Evolutionary conservation across 2,113 vertebrate species (phyloP).

Genomic region (Diadophis punctatus): DNA sequence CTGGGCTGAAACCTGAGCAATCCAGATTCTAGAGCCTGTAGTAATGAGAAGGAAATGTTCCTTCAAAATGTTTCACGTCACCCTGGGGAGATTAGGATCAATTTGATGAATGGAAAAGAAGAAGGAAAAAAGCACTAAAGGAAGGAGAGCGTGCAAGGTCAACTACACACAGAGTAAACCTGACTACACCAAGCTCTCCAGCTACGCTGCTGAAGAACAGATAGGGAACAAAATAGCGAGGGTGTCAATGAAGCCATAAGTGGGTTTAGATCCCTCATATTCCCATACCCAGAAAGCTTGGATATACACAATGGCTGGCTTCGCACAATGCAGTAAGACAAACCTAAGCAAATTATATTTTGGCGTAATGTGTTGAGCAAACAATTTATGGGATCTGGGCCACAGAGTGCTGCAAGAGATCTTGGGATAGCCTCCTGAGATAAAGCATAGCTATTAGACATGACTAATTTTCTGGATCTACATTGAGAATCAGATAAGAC

Average conservation of each 20-base stretch:
- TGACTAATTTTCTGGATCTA: background rate
- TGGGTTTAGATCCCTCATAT: background rate
- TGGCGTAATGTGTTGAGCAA: background rate
- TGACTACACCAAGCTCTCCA: background rate
- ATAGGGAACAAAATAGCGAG: background rate
- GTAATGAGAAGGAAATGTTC: background rate
- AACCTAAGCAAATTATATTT: background rate
- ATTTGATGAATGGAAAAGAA: background rate
- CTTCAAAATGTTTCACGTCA: background rate
- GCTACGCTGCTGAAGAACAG: background rate
- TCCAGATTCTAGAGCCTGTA: background rate
- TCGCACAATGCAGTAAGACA: background rate
- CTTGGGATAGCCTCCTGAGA: background rate
- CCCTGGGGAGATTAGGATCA: background rate
- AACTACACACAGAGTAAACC: background rate
- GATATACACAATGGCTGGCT: background rate
- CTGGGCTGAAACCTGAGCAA: background rate
- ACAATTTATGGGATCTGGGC: background rate
- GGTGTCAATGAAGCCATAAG: background rate
- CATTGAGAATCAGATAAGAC: background rate
- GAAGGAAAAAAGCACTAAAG: background rate
- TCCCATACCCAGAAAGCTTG: background rate
- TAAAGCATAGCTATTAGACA: background rate
- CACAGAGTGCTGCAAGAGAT: background rate
- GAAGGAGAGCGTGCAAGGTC: constrained; percentile 3